Evolutionary conservation across 2,888 invertebrate genomes (phyloP).

Genomic region (Spisula subtruncata): DNA sequence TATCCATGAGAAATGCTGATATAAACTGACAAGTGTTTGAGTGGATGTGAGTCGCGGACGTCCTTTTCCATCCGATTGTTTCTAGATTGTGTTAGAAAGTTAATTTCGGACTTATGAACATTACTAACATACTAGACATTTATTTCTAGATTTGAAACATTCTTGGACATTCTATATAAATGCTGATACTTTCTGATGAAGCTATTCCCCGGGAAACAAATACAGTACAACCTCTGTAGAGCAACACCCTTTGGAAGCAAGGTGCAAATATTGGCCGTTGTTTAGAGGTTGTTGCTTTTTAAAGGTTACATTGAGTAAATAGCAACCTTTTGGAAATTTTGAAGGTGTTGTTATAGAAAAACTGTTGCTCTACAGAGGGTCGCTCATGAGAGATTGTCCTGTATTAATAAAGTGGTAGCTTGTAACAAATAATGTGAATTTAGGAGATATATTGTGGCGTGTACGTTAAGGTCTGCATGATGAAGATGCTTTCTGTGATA

Average conservation of each 20-base stretch:
- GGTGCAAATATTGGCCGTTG: too few species aligned
- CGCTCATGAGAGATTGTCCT: too few species aligned
- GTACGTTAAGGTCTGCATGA: neutral
- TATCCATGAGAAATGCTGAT: neutral
- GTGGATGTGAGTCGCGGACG: neutral
- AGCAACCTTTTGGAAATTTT: too few species aligned
- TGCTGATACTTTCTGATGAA: neutral
- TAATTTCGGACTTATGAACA: neutral
- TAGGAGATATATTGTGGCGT: neutral
- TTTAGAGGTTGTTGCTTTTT: too few species aligned
- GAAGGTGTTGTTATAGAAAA: too few species aligned
- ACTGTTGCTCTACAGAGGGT: too few species aligned
- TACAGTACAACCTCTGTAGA: too few species aligned
- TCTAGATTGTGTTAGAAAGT: neutral
- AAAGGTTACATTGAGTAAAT: too few species aligned
- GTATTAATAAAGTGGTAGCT: too few species aligned
- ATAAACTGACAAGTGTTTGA: neutral
- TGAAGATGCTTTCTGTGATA: constrained; percentile 7
- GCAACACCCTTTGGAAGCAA: too few species aligned
- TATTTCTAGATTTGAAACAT: neutral
- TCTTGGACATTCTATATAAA: neutral
- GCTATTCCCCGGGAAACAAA: neutral
- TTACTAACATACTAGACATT: neutral
- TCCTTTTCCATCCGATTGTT: neutral
- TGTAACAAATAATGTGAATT: too few species aligned